phyloP scores from a whole-genome alignment of 2,888 invertebrate genomes.

The Pammene fasciana region DNA sequence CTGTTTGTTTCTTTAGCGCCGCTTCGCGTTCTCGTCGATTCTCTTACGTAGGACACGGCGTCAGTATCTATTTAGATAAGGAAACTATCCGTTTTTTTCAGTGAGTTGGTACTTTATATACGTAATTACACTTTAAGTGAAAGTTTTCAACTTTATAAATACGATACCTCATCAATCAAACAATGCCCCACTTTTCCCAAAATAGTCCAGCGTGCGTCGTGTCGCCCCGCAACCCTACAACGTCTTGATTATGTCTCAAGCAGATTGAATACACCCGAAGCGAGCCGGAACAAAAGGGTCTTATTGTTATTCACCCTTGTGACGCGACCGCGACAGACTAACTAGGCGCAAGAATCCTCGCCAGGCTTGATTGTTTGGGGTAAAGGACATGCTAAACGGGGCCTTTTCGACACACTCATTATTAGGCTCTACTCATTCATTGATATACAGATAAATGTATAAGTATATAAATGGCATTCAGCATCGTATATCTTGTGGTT shows the following conservation, averaged over 20 bases:
- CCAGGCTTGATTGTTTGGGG: slow-evolving; percentile 45
- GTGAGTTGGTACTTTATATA: no score
- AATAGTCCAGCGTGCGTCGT: slow-evolving; percentile 43
- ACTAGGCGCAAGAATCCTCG: slow-evolving; percentile 59
- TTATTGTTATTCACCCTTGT: slow-evolving; percentile 81
- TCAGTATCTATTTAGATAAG: no score
- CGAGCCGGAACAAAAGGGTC: slow-evolving; percentile 72
- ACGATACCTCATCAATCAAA: no score
- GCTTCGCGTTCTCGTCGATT: no score
- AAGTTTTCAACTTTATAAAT: no score
- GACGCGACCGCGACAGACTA: slow-evolving; percentile 68
- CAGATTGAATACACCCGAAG: slow-evolving; percentile 77
- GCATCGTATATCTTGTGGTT: not conserved
- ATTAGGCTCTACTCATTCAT: slow-evolving; percentile 13
- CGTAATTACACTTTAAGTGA: no score
- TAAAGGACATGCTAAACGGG: slow-evolving; percentile 36
- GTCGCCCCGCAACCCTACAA: slow-evolving; percentile 58
- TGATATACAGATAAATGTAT: no score
- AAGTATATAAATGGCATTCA: not conserved
- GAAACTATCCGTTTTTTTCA: no score
- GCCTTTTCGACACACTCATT: slow-evolving; percentile 40
- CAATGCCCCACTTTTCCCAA: not conserved
- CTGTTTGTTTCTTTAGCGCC: no score
- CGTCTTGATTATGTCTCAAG: slow-evolving; percentile 71
- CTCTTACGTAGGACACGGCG: no score